These are phyloP conservation scores for Camponotus vicinus DNA, from an alignment of 1,140 invertebrate species.

Conservation along the genomic window DNA sequence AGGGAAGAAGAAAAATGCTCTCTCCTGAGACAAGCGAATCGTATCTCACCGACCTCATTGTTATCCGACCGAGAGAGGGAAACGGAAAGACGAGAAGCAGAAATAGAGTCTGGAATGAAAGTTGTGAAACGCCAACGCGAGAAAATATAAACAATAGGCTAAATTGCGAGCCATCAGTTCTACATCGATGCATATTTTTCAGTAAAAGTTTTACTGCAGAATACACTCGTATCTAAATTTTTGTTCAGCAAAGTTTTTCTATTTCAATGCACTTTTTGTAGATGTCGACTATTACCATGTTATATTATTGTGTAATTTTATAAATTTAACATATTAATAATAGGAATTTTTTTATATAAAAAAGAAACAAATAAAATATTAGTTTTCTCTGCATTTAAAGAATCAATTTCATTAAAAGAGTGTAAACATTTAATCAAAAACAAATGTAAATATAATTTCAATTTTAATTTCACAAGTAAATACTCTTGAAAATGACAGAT, in stretches of 20 bases:
- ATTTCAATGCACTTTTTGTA: neutral
- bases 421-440: neutral
- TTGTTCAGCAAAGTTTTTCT: conserved; percentile 4
- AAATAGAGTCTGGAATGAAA: conserved; percentile 2
- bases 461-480: no score
- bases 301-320: conserved; percentile 1
- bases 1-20: conserved; percentile 17
- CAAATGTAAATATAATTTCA: neutral
- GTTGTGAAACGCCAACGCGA: conserved; percentile 48
- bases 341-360: neutral
- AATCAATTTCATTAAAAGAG: neutral
- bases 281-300: neutral
- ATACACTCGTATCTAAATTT: neutral
- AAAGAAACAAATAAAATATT: neutral
- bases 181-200: conserved; percentile 51
- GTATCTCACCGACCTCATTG: conserved; percentile 59
- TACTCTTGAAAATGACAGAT: neutral
- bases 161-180: conserved; percentile 37
- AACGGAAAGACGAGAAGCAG: neutral
- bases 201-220: conserved; percentile 11
- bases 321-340: neutral
- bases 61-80: conserved; percentile 32
- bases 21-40: conserved; percentile 25
- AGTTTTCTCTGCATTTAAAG: neutral
- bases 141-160: conserved; percentile 66